Base-by-base conservation (phyloP, 2,888 invertebrate genomes). In the Beris chalybata region DNA sequence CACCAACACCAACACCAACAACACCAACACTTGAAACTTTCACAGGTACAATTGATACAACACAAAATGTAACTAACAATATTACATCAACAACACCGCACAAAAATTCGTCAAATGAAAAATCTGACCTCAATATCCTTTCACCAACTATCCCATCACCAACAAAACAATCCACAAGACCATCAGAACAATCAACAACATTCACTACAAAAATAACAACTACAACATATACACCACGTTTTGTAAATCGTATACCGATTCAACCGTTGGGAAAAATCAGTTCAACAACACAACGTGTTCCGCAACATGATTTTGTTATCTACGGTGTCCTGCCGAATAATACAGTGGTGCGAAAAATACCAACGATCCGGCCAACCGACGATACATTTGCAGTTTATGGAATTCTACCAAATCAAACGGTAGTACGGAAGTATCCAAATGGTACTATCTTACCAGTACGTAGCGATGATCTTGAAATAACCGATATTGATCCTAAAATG, bases 281-380 rank as follows among this genome's bases (percentile, higher is more conserved):
- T 30, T 55, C 71, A 45, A 71, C 71, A 30, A 70, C 71, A 50
- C 12, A 43, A 61, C 58, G 47, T 11, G 30, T 38, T 54, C 64
- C 66, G 47, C 65, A 55, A 76, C 84, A 85, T 79, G 89, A 90
- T 82, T 90, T 87, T 76, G 85, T 87, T 70, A 85, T 90, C 72
- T 91, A 90, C 78, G 90, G 89, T 74, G 88, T 91, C 74, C 84
- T 89, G 74, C 89, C 90, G 69, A 90, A 91, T 78, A 90, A 90
- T 81, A 90, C 90, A 70, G 88, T 91, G 78, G 87, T 91, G 76
- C 86, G 88, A 80, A 90, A 88, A 82, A 90, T 87, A 75, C 61
- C 67, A 45, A 53, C 67, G 43, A 43, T 48, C 76, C 89, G 89
- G 69, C 90, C 90, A 75, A 31, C 45, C 15, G 88, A 89, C 82